Base-by-base conservation (phyloP, 2,113 vertebrate species). In the Orientallactaga bullata region DNA sequence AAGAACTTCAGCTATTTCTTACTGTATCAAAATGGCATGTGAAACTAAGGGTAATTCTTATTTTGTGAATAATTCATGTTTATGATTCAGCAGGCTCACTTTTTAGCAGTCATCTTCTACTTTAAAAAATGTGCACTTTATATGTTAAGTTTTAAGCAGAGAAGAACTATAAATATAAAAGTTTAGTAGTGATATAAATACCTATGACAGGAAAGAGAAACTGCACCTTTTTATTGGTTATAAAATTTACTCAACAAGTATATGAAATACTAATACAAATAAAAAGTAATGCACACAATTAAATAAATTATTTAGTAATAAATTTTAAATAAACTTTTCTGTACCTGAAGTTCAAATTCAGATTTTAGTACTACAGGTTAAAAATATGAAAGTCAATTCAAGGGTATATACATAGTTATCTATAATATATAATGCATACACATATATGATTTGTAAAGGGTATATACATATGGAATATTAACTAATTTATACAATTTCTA, bases 51-150 rank as follows among this genome's bases (percentile, higher is more conserved):
- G 17, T 32, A 89, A 84, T 74, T 88, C 42, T 78, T 82, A 66
- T 94, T 85, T 61, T 93, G 81, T 92, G 18, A 94, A 68, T 58
- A 93, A 90, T 72, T 93, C 17, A 77, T 32, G 7, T 90, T 95
- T 96, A 74, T 81, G 90, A 95, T 73, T 23, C 11, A 84, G n/a
- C 55, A 91, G 30, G 51, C 76, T 83, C 23, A 74, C 3, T 89
- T 58, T 86, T 92, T 4, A 68, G 39, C 37, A 94, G 72, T 80
- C 24, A 90, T 55, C 58, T 88, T 92, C 68, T 77, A 80, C 58
- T 96, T 94, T n/a, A n/a, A 72, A 93, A 93, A 95, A 85, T 76
- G 37, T 39, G 15, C 8, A 94, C 72, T 92, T 93, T 96, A 32
- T 37, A 58, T 51, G 58, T 30, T 88, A 24, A 86, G 71, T 77